These are phyloP conservation scores for Lepilemur ruficaudatus DNA, from an alignment of 2,797 vertebrate genomes.

Conservation along the genomic window DNA sequence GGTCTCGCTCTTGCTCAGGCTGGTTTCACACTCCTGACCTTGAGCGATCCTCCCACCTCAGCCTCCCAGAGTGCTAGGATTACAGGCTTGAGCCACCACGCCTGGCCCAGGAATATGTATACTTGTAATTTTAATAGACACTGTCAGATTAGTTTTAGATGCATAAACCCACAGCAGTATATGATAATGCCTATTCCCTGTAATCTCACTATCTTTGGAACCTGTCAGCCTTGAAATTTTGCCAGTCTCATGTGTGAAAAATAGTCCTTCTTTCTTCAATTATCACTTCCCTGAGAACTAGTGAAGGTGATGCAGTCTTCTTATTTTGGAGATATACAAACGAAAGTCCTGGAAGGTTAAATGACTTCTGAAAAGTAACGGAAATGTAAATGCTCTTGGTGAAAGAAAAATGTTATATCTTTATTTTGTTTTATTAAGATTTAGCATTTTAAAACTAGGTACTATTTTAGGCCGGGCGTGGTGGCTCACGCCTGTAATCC, in stretches of 20 bases:
- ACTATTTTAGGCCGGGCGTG: not conserved
- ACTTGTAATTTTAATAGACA: not conserved
- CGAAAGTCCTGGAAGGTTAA: not conserved
- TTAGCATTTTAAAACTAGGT: conserved; percentile 18
- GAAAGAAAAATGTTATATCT: not conserved
- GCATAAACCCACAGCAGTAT: not conserved
- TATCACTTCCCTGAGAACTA: not conserved
- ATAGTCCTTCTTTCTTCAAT: not conserved
- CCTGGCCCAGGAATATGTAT: not conserved
- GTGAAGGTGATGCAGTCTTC: not conserved
- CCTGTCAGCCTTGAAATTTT: not conserved
- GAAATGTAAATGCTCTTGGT: not conserved
- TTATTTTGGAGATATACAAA: not conserved
- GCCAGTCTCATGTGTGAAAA: not conserved
- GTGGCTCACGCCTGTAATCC: too few relatives aligned
- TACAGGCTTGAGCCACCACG: too few relatives aligned
- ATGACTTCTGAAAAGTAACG: not conserved
- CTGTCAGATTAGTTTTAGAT: not conserved
- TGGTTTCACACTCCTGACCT: too few relatives aligned
- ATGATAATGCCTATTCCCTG: not conserved
- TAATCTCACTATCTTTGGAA: not conserved
- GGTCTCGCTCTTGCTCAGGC: too few relatives aligned
- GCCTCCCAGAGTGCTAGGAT: too few relatives aligned
- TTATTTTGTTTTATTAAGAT: not conserved
- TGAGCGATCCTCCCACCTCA: too few relatives aligned